Evolutionary conservation across 1,140 invertebrate species (phyloP), one percentile per base, ranked within the genome.

Genomic region (Harlomillsia oculata): DNA sequence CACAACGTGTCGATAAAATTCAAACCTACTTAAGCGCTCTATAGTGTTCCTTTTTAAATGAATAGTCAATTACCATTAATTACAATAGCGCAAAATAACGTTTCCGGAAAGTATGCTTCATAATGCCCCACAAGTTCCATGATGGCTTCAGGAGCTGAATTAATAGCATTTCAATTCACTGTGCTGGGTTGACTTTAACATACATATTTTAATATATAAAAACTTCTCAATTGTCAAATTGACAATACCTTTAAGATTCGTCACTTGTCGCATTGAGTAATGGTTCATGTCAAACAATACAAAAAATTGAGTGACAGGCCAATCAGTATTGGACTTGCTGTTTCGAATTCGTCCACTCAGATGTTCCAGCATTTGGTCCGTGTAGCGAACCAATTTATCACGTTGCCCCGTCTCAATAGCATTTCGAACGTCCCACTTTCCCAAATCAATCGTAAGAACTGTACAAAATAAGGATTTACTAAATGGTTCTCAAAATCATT

Each of bases 51-150:
- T n/a, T n/a, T n/a, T n/a, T n/a, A n/a, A n/a, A 34, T 34, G 23
- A 43, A 28, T 13, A 5, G 36, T 18, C 1, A 34, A 8, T 51
- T 39, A 59, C 57, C 51, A 56, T 76, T 75, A 18, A 75, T 68
- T 28, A 76, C 69, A 50, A 73, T 21, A 21, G 45, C 21, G 25
- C 5, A 28, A 48, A 48, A 48, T 11, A 48, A 16, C 0, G 45
- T 37, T 39, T 50, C 48, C 4, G 48, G 48, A 37, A 50, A 50
- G 28, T 50, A 30, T 16, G 48, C 48, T 50, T 50, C 48, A 16
- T 50, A 50, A 16, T 50, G 48, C 1, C 32, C 9, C 9, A 50
- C 48, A 14, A 30, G 23, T n/a, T 50, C 23, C 48, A 50, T 50
- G 3, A 50, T 50, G 5, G 39, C 25, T 50, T 50, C 32, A 6